Conservation (phyloP, 2,888 invertebrate genomes). For the Himalopsyche anomala region DNA sequence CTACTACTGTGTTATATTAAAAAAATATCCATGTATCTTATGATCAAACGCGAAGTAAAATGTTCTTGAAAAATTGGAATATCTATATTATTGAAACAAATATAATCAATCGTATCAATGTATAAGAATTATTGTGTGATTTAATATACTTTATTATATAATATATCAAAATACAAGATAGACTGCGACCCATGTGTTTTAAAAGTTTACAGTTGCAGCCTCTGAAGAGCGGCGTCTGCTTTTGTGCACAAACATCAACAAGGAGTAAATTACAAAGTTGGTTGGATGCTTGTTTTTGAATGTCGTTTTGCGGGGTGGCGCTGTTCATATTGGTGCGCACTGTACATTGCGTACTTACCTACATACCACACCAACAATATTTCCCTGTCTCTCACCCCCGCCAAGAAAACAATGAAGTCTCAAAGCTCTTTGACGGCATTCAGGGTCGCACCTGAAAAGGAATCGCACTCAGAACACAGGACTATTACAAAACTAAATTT, state of each 20-base stretch:
- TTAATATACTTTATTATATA: no score
- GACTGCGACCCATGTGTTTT: not conserved
- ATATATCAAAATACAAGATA: no score
- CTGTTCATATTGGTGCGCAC: conserved; percentile 19
- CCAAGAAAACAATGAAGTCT: conserved; percentile 28
- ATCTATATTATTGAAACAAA: no score
- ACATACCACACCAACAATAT: conserved; percentile 10
- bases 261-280: conserved; percentile 26
- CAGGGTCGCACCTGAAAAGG: not conserved
- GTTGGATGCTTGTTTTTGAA: conserved; percentile 20
- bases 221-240: not conserved
- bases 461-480: no score
- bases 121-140: no score
- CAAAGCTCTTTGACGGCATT: not conserved
- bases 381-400: conserved; percentile 8
- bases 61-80: no score
- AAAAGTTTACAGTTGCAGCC: conserved; percentile 22
- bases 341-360: not conserved
- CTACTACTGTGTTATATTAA: no score
- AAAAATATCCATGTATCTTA: no score
- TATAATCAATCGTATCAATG: no score
- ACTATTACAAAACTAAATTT: no score
- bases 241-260: conserved; percentile 22
- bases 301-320: conserved; percentile 26
- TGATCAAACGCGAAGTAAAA: no score